Evolutionary conservation across 2,113 vertebrate genomes (phyloP).

Genomic region (Paramormyrops kingsleyae): DNA sequence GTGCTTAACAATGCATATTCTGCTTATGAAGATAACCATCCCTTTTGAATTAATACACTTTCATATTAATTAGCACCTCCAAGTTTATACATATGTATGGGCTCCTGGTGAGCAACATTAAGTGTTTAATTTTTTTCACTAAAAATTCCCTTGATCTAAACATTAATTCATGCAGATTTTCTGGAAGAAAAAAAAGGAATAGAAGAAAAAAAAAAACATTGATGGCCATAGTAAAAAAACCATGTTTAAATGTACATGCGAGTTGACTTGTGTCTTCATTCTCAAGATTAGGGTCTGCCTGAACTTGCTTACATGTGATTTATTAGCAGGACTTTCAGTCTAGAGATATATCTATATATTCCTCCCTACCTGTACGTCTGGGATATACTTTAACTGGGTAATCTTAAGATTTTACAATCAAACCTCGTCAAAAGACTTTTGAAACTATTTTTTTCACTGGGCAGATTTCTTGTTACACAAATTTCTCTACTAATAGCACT

Average conservation of each 20-base stretch:
- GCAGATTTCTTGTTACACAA: not conserved
- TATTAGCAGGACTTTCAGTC: not conserved
- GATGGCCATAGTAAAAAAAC: not conserved
- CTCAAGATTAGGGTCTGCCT: not conserved
- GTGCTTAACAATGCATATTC: constrained; percentile 10
- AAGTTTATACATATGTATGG: constrained; percentile 19
- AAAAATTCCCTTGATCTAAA: constrained; percentile 18
- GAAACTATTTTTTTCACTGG: not conserved
- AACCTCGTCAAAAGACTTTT: not conserved
- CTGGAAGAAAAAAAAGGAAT: not conserved
- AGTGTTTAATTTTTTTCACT: constrained; percentile 12
- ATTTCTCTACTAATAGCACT: not conserved
- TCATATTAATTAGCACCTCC: constrained; percentile 17
- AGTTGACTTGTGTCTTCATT: not conserved
- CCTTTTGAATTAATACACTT: not conserved
- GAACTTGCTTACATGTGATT: not conserved
- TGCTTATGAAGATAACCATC: constrained; percentile 16
- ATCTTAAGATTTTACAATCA: not conserved
- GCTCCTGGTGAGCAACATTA: constrained; percentile 16
- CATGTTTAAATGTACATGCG: not conserved
- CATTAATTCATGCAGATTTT: constrained; percentile 18
- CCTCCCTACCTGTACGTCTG: not conserved
- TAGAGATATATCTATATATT: not conserved
- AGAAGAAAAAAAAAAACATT: not conserved
- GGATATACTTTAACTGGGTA: not conserved